Conservation (phyloP, 2,888 invertebrate genomes). For the Latrodectus elegans region DNA sequence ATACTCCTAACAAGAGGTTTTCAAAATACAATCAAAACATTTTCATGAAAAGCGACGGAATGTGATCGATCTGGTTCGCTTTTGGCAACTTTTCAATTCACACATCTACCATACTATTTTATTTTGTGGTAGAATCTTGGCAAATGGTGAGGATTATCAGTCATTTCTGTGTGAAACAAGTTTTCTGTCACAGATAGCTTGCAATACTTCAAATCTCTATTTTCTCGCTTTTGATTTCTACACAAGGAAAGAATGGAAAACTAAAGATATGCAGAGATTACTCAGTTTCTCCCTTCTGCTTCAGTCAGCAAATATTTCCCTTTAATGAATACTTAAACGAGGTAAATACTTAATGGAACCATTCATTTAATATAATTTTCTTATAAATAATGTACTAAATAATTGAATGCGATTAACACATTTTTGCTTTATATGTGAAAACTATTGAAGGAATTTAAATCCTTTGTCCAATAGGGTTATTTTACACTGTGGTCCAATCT, state of each 20-base stretch:
- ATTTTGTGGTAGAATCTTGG: slow-evolving; percentile 29
- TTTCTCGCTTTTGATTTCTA: slow-evolving; percentile 30
- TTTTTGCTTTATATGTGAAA: too few relatives aligned
- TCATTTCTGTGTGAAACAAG: slow-evolving; percentile 50
- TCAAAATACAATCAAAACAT: slow-evolving; percentile 60
- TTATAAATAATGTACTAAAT: too few relatives aligned
- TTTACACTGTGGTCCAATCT: too few relatives aligned
- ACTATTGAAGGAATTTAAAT: too few relatives aligned
- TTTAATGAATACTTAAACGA: too few relatives aligned
- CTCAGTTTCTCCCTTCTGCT: not conserved
- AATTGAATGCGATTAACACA: too few relatives aligned
- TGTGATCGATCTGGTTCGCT: slow-evolving; percentile 57
- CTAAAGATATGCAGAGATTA: not conserved
- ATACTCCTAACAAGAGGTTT: not conserved
- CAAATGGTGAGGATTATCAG: slow-evolving; percentile 44
- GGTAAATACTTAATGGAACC: too few relatives aligned
- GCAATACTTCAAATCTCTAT: slow-evolving; percentile 53
- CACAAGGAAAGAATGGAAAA: not conserved
- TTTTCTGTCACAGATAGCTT: slow-evolving; percentile 18
- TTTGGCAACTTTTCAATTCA: slow-evolving; percentile 67
- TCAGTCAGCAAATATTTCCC: too few relatives aligned
- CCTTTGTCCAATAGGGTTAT: too few relatives aligned
- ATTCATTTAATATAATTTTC: too few relatives aligned
- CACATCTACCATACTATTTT: slow-evolving; percentile 64
- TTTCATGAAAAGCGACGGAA: slow-evolving; percentile 53